These are phyloP conservation scores for Vulpes lagopus DNA, from an alignment of 2,113 vertebrate species.

Conservation along the genomic window DNA sequence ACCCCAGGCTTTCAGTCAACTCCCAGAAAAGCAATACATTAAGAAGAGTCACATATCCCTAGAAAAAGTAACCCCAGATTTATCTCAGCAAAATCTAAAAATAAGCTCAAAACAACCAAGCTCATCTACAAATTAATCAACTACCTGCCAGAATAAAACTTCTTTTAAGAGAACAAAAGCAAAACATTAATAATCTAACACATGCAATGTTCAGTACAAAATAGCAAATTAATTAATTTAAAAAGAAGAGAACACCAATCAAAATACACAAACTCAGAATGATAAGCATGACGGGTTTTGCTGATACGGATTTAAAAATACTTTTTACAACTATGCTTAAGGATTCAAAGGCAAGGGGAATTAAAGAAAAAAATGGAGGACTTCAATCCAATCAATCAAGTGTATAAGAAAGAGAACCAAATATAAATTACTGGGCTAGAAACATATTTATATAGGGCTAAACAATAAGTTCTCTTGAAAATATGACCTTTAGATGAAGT, in stretches of 20 bases:
- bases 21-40: not conserved
- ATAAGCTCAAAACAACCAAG: not conserved
- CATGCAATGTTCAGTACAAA: not conserved
- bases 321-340: not conserved
- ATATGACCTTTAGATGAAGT: not conserved
- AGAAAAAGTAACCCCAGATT: not conserved
- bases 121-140: not conserved
- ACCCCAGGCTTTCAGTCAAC: not conserved
- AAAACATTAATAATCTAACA: not conserved
- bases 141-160: not conserved
- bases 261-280: not conserved
- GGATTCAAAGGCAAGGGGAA: not conserved
- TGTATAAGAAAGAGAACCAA: not conserved
- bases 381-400: not conserved
- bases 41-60: not conserved
- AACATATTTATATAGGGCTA: not conserved
- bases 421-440: not conserved
- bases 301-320: not conserved
- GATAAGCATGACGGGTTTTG: not conserved
- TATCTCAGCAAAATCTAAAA: not conserved
- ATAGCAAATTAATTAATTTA: not conserved
- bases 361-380: not conserved
- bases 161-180: not conserved
- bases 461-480: not conserved
- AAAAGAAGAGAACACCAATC: not conserved